These are phyloP conservation scores for Pterostichus madidus DNA, from an alignment of 2,888 invertebrate species.

Conservation along the genomic window DNA sequence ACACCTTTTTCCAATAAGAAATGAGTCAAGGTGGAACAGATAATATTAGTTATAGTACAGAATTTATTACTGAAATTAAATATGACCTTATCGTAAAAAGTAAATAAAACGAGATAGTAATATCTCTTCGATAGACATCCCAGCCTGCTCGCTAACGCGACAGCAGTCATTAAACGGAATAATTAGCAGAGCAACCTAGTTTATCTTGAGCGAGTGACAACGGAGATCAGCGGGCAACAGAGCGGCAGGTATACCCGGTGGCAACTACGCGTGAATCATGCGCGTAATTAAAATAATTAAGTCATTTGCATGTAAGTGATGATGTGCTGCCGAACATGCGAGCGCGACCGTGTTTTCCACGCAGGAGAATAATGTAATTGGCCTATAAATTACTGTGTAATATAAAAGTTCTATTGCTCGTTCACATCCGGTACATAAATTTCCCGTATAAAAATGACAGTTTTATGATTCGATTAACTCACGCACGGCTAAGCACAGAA, in stretches of 20 bases:
- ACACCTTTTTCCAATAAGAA: slow-evolving; percentile 45
- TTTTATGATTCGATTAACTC: slow-evolving; percentile 66
- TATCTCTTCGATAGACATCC: slow-evolving; percentile 25
- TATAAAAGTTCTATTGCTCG: slow-evolving; percentile 67
- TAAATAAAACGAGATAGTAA: slow-evolving; percentile 20
- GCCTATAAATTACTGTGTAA: slow-evolving; percentile 67
- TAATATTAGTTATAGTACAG: slow-evolving; percentile 9
- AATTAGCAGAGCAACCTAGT: slow-evolving; percentile 47
- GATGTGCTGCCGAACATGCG: slow-evolving; percentile 65
- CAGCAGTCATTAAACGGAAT: slow-evolving; percentile 31
- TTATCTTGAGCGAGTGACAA: slow-evolving; percentile 3
- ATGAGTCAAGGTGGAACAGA: slow-evolving; percentile 42
- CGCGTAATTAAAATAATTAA: slow-evolving; percentile 67
- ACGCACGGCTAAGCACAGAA: slow-evolving; percentile 63
- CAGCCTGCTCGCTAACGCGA: neutral
- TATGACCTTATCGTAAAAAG: slow-evolving; percentile 19
- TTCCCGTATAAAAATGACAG: slow-evolving; percentile 67
- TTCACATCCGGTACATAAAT: slow-evolving; percentile 67
- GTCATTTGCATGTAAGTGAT: slow-evolving; percentile 66
- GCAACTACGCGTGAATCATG: slow-evolving; percentile 64
- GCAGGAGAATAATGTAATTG: slow-evolving; percentile 66
- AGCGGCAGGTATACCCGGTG: slow-evolving; percentile 34
- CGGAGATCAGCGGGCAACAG: neutral
- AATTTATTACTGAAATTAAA: slow-evolving; percentile 25
- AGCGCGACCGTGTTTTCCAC: slow-evolving; percentile 58